Conservation (phyloP, 2,113 vertebrate species). For the Tangachromis dhanisi region DNA sequence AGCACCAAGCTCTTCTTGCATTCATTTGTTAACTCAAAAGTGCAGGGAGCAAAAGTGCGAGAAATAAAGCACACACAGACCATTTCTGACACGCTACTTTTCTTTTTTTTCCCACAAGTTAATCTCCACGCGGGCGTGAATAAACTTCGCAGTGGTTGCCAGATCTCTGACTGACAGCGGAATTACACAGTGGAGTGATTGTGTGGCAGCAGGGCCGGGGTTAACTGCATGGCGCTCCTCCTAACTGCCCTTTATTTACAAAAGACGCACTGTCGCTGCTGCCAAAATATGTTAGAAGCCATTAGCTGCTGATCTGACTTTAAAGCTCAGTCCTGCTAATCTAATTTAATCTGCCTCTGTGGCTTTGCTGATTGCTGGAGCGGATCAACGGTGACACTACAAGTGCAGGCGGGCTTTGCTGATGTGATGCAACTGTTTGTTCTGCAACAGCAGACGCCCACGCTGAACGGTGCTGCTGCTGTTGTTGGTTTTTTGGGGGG, state of each 20-base stretch:
- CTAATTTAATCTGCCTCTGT: slow-evolving; percentile 34
- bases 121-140: not conserved
- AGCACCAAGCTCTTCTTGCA: not conserved
- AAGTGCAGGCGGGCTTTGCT: not conserved
- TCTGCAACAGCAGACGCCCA: not conserved
- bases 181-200: slow-evolving; percentile 9
- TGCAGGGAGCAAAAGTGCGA: not conserved
- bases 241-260: slow-evolving; percentile 39
- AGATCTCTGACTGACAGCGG: slow-evolving; percentile 16
- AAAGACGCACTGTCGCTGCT: not conserved
- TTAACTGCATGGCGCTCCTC: slow-evolving; percentile 6
- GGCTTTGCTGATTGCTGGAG: not conserved
- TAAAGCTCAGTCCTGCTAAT: slow-evolving; percentile 32
- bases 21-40: not conserved
- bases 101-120: not conserved
- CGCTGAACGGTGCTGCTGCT: not conserved
- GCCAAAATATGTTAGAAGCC: slow-evolving; percentile 29
- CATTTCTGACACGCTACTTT: not conserved
- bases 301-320: slow-evolving; percentile 43
- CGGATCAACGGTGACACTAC: not conserved
- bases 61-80: not conserved
- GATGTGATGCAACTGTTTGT: not conserved
- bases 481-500: not conserved
- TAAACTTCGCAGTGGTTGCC: not conserved
- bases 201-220: not conserved